These are phyloP conservation scores for Drosophila lacteicornis DNA, from an alignment of 1,140 invertebrate genomes.

Conservation along the genomic window DNA sequence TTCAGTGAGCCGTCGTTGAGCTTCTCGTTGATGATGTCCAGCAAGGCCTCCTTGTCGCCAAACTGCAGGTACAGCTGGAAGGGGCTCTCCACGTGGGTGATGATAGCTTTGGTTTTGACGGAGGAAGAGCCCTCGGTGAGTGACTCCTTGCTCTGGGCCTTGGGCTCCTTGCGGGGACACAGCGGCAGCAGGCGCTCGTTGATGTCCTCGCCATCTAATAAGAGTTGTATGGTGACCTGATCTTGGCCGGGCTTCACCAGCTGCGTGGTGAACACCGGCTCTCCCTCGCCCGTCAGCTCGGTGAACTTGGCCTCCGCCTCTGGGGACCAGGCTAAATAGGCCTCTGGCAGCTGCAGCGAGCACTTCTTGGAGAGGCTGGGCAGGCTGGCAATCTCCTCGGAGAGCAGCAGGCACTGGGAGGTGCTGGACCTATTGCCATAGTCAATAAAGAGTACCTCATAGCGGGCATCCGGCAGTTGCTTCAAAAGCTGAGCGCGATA, in stretches of 20 bases:
- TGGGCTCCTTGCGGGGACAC: constrained; percentile 82
- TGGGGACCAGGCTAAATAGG: constrained; percentile 87
- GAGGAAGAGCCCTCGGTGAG: not conserved
- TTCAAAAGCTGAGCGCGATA: constrained; percentile 89
- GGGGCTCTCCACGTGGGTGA: constrained; percentile 70
- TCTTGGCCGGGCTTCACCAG: constrained; percentile 87
- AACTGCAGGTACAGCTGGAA: constrained; percentile 70
- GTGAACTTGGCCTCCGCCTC: constrained; percentile 88
- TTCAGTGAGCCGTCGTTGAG: constrained; percentile 42
- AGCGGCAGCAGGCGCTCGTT: constrained; percentile 86
- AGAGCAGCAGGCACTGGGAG: constrained; percentile 87
- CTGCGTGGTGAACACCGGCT: constrained; percentile 88
- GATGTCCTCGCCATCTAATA: constrained; percentile 87
- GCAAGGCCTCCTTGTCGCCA: constrained; percentile 30
- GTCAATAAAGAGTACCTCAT: constrained; percentile 90
- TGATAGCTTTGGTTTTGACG: constrained; percentile 31
- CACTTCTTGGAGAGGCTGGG: constrained; percentile 88
- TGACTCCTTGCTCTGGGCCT: constrained; percentile 15
- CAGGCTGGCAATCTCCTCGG: constrained; percentile 87
- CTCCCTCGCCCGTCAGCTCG: constrained; percentile 88
- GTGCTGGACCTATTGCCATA: constrained; percentile 89
- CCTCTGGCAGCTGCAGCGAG: constrained; percentile 87
- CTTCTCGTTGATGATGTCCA: constrained; percentile 60
- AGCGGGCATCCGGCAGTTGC: constrained; percentile 86
- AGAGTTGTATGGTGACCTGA: constrained; percentile 88